Base-by-base conservation (phyloP, 2,113 vertebrate species). In the Terrapene triunguis region DNA sequence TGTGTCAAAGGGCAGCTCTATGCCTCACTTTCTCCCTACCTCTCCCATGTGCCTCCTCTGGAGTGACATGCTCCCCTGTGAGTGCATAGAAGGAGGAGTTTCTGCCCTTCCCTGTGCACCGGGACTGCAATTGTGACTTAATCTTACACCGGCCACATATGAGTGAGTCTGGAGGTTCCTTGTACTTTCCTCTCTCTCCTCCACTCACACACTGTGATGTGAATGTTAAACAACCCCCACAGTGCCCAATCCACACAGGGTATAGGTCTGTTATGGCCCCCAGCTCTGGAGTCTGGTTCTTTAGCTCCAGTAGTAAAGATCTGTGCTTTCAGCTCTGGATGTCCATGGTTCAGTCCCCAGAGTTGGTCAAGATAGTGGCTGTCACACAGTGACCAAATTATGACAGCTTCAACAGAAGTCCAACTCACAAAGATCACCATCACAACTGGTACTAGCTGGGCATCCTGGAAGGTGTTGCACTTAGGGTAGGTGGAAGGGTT, bases 1-100 rank as follows among this genome's bases (percentile, higher is more conserved):
- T 0, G 42, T 29, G 10, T 81, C 22, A 0, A 0, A 55, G 10
- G 27, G 50, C 10, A n/a, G 35, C 24, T 82, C 72, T 38, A 74
- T 89, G n/a, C 32, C 47, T 96, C 14, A 69, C 78, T 89, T 89
- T 24, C 74, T 47, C 74, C 11, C 42, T 47, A 7, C 25, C 74
- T 47, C 24, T 78, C 16, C 65, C 8, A 78, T 27, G 38, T 47
- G 24, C 24, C 10, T 78, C 25, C 24, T 29, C 21, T 78, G 24
- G 22, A 11, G 74, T 14, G 25, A 27, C 12, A 25, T 14, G 4
- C 74, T 21, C 22, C 22, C 38, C 38, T 25, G 10, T 21, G 38
- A 44, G 11, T 44, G 38, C 22, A 12, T 44, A 11, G 32, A 59
- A 10, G 55, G 65, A 85, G 11, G 44, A 10, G 4, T 55, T 89